Conservation (phyloP, 2,888 invertebrate species). For the Unio delphinus region DNA sequence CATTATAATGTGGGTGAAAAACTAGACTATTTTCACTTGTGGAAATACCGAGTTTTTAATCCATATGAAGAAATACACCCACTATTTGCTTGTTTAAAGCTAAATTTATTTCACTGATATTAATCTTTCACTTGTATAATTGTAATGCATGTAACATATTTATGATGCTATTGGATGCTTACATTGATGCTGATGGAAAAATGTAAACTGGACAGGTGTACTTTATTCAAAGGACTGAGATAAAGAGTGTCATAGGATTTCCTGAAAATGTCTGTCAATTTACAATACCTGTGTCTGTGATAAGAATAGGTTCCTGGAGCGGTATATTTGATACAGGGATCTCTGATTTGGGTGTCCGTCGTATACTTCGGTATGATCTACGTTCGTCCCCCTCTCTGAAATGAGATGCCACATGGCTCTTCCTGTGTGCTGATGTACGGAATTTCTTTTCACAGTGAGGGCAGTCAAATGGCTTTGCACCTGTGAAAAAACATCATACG, state of each 20-base stretch:
- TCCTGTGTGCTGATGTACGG: constrained; percentile 69
- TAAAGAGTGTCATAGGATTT: neutral
- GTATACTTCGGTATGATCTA: neutral
- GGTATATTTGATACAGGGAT: constrained; percentile 71
- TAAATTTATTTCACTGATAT: too few species aligned
- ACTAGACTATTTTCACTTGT: too few species aligned
- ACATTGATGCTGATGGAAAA: too few species aligned
- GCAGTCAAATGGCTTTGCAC: constrained; percentile 72
- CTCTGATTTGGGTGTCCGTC: constrained; percentile 26
- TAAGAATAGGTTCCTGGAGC: constrained; percentile 75
- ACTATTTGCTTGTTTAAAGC: too few species aligned
- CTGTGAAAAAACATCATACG: constrained; percentile 40
- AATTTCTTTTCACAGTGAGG: constrained; percentile 68
- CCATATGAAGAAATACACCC: too few species aligned
- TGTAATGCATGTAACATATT: too few species aligned
- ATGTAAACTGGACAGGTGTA: too few species aligned
- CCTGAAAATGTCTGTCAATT: neutral
- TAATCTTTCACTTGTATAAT: too few species aligned
- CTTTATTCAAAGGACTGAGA: too few species aligned
- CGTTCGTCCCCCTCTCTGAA: constrained; percentile 39
- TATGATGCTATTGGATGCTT: too few species aligned
- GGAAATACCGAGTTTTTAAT: too few species aligned
- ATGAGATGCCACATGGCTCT: constrained; percentile 66
- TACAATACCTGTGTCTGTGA: constrained; percentile 72
- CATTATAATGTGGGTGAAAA: too few species aligned